Percentiles rank a stretch among this genome's conserved stretches.
These are phyloP conservation scores for Reticulitermes lucifugus DNA, from an alignment of 2,888 invertebrate species.

Conservation along the genomic window DNA sequence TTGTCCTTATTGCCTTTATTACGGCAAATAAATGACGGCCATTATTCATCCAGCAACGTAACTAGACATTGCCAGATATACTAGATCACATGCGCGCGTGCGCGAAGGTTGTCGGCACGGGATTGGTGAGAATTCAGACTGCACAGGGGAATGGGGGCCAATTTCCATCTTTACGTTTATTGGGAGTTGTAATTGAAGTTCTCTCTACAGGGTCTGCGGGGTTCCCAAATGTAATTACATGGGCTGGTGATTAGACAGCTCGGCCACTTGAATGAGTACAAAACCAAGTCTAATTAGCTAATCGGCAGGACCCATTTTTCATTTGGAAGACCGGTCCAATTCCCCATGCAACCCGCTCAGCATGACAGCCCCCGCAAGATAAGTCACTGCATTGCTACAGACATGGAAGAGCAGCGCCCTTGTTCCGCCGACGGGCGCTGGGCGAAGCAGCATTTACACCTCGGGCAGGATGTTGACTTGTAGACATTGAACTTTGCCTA, in stretches of 20 bases:
- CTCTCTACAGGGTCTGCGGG: conserved; percentile 35
- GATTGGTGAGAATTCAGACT: background rate
- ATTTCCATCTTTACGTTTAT: conserved; percentile 40
- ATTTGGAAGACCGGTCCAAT: conserved; percentile 17
- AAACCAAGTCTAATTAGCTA: conserved; percentile 43
- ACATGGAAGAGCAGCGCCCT: background rate
- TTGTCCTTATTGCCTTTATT: conserved; percentile 35
- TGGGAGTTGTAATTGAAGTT: conserved; percentile 43
- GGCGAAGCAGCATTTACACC: too few species aligned
- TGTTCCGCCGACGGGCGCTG: background rate
- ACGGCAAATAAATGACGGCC: conserved; percentile 31
- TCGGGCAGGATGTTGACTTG: too few species aligned
- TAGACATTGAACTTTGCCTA: too few species aligned
- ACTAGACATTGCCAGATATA: conserved; percentile 8
- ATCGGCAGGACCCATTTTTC: conserved; percentile 45
- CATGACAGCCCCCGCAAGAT: background rate
- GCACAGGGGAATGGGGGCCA: background rate
- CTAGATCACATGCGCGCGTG: background rate
- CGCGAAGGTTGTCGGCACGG: background rate
- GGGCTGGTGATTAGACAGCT: conserved; percentile 29
- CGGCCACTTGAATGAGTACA: conserved; percentile 21
- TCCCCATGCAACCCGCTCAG: conserved; percentile 9
- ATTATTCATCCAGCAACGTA: conserved; percentile 21
- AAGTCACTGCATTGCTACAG: background rate
- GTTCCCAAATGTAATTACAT: conserved; percentile 41